Evolutionary conservation across 2,113 vertebrate species (phyloP), one percentile per base, ranked within the genome.

Genomic region (Leuciscus idus): DNA sequence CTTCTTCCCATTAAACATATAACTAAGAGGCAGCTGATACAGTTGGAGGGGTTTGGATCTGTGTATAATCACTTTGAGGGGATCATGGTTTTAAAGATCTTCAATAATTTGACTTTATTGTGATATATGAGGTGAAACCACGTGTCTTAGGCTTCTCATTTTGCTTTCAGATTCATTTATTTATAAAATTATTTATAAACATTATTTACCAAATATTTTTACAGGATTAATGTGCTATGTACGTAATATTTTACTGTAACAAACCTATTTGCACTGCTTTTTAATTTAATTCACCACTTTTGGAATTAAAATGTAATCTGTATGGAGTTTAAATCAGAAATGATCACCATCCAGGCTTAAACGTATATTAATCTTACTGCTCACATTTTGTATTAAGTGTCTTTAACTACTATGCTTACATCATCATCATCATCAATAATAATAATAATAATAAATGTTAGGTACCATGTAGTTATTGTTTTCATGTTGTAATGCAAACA

Each of bases 31-130:
- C n/a, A 13, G 57, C 23, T 81, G 62, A 39, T 8, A 76, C 12
- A 50, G 6, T 4, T 28, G 6, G n/a, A n/a, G 36, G 1, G 19
- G 78, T 81, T 43, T 48, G 13, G 7, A 64, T 39, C 55, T 43
- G 77, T 43, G 55, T 61, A 6, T 52, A 46, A 64, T 46, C 15
- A 64, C 59, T 81, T 13, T 28, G 9, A 61, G 11, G 30, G 77
- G 59, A 64, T 81, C n/a, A 19, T 64, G 13, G 57, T 64, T 81
- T 79, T 62, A 64, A 46, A 64, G 13, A 46, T 64, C 55, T 64
- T 64, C 59, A 81, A 46, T 46, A 46, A 62, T 11, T 19, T 28
- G 21, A 43, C 23, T 26, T 15, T 64, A 19, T 21, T 61, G 23
- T 39, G n/a, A 50, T 13, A 4, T 77, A 33, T 13, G 10, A 61